Base-by-base conservation (phyloP, 2,797 vertebrate genomes). In the Sebastolobus altivelis region DNA sequence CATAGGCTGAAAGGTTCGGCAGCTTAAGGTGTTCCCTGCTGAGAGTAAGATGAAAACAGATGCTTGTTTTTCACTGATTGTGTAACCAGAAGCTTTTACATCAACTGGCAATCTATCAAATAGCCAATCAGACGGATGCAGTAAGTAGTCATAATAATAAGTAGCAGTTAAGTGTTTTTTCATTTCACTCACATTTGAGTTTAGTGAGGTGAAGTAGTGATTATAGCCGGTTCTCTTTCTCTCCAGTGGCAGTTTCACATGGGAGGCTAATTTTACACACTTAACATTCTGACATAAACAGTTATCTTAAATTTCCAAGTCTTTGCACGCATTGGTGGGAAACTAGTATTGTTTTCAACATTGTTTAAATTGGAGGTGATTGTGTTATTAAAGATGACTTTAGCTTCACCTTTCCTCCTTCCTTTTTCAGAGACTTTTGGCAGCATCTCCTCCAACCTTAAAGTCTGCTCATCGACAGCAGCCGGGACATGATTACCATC, bases 41-140 rank as follows among this genome's bases (percentile, higher is more conserved):
- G 91, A 87, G 93, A 88, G 80, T 70, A 78, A 94, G 91, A 94
- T 94, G 88, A 93, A 94, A 95, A 94, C 94, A 95, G 94, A 95
- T 94, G 94, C 92, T 93, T 85, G 89, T 82, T 81, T 81, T 89
- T 86, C 86, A 93, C 89, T 80, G 84, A 70, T 46, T 83, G 75
- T 84, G 93, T 92, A 94, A 96, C 88, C 80, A 62, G 91, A 95
- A 81, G 88, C 89, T 94, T 94, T 94, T 89, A 89, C 90, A 94
- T 92, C 79, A 88, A 83, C 88, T 92, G 86, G 81, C 88, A 93
- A 67, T 59, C 66, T 33, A 25, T 77, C 9, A 78, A 73, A 65
- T 59, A 27, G 20, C 20, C 29, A 75, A 56, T 72, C 76, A 61
- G 11, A 35, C 22, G 52, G 4, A 38, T 40, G 60, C 27, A 25